These are phyloP conservation scores for Limonius californicus DNA, from an alignment of 1,140 invertebrate genomes.

Conservation along the genomic window DNA sequence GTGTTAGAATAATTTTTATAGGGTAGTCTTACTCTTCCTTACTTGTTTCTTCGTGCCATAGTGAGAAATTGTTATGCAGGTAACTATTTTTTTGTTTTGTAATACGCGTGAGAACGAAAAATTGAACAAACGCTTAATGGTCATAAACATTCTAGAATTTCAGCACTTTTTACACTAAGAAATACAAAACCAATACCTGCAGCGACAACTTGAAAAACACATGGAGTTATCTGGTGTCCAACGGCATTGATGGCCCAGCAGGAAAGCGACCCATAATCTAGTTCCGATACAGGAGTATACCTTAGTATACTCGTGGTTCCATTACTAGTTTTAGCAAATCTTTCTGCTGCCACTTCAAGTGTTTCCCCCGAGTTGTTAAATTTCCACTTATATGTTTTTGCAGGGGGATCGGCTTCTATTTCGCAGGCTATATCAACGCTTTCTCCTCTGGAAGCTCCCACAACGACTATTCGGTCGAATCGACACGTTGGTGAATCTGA, in stretches of 20 bases:
- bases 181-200: no score
- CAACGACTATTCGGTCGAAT: slow-evolving; percentile 68
- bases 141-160: no score
- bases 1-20: no score
- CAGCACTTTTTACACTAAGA: no score
- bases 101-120: no score
- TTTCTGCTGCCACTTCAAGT: slow-evolving; percentile 68
- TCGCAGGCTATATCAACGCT: slow-evolving; percentile 78
- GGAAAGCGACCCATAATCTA: slow-evolving; percentile 76
- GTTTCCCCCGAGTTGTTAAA: slow-evolving; percentile 86
- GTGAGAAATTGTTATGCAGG: no score
- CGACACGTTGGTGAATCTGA: slow-evolving; percentile 79
- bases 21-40: no score
- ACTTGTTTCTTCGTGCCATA: no score
- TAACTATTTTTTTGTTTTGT: no score
- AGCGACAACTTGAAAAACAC: slow-evolving; percentile 73
- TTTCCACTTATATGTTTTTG: slow-evolving; percentile 82
- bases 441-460: slow-evolving; percentile 80
- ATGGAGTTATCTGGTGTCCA: slow-evolving; percentile 77
- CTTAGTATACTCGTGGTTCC: slow-evolving; percentile 64
- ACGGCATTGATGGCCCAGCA: slow-evolving; percentile 81
- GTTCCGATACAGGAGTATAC: slow-evolving; percentile 66
- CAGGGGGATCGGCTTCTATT: slow-evolving; percentile 83
- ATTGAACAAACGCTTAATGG: no score
- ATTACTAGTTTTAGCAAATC: slow-evolving; percentile 61